A percentile compares a stretch with the other conserved stretches of the same genome.
These are phyloP conservation scores for Hypsopygia costalis DNA, from an alignment of 2,888 invertebrate species.

Conservation along the genomic window DNA sequence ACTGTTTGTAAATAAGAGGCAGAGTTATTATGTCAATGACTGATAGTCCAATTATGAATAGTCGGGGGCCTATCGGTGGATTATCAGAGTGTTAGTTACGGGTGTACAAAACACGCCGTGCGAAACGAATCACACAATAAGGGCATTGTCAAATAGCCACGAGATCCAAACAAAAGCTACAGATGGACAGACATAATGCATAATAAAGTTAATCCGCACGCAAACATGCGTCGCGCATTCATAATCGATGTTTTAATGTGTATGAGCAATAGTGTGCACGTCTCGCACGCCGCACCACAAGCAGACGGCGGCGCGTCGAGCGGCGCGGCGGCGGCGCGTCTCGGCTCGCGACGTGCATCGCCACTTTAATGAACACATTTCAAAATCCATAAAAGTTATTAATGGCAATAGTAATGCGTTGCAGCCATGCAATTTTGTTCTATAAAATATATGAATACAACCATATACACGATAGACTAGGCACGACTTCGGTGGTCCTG, in stretches of 20 bases:
- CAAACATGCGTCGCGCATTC: not conserved
- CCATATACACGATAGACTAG: too few species aligned
- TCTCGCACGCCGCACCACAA: not conserved
- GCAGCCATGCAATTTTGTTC: not conserved
- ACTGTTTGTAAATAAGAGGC: too few species aligned
- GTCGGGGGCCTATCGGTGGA: too few species aligned
- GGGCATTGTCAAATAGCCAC: not conserved
- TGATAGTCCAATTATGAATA: too few species aligned
- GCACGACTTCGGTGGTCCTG: too few species aligned
- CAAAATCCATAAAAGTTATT: constrained; percentile 6
- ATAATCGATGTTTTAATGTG: not conserved
- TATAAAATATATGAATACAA: too few species aligned
- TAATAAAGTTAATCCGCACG: not conserved
- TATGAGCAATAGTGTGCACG: not conserved
- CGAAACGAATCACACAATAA: not conserved
- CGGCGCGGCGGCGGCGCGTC: constrained; percentile 4
- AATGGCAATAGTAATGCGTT: not conserved
- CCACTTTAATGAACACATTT: constrained; percentile 1
- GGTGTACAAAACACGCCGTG: too few species aligned
- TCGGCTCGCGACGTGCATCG: not conserved
- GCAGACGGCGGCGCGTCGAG: constrained; percentile 6
- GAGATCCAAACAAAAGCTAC: not conserved
- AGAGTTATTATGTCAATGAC: too few species aligned
- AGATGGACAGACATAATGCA: not conserved
- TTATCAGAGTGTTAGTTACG: too few species aligned